Evolutionary conservation across 2,113 vertebrate genomes (phyloP).

Genomic region (Benitochromis conjunctus): DNA sequence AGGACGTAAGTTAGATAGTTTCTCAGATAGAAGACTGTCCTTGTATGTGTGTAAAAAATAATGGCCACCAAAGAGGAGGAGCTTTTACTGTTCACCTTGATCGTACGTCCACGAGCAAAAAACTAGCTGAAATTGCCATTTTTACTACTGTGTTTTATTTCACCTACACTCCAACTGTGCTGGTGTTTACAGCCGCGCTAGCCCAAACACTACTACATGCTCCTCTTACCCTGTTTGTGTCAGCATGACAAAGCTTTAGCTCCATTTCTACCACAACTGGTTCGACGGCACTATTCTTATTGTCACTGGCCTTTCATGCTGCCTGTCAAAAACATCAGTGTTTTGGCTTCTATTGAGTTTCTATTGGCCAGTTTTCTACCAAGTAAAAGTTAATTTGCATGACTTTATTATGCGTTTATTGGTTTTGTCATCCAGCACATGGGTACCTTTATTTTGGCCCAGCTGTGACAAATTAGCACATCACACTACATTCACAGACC

Average conservation of each 20-base stretch:
- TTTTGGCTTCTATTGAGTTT: neutral
- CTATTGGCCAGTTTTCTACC: neutral
- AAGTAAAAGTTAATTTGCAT: neutral
- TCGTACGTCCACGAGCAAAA: neutral
- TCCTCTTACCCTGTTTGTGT: neutral
- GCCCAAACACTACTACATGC: neutral
- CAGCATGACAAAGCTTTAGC: neutral
- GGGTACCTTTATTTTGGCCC: neutral
- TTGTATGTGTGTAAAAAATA: neutral
- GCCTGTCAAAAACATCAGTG: neutral
- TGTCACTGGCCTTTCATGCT: neutral
- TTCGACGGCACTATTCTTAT: neutral
- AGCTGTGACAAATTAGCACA: neutral
- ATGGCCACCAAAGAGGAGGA: neutral
- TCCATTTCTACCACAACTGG: neutral
- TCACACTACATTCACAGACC: neutral
- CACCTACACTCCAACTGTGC: neutral
- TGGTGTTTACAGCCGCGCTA: neutral
- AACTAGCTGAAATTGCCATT: neutral
- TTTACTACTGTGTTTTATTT: neutral
- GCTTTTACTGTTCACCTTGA: neutral
- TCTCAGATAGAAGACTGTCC: neutral
- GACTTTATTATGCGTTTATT: neutral
- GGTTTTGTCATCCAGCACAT: neutral
- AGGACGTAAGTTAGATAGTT: constrained; percentile 71